Base-by-base conservation (phyloP, 1,140 invertebrate genomes). In the Coptotermes formosanus region DNA sequence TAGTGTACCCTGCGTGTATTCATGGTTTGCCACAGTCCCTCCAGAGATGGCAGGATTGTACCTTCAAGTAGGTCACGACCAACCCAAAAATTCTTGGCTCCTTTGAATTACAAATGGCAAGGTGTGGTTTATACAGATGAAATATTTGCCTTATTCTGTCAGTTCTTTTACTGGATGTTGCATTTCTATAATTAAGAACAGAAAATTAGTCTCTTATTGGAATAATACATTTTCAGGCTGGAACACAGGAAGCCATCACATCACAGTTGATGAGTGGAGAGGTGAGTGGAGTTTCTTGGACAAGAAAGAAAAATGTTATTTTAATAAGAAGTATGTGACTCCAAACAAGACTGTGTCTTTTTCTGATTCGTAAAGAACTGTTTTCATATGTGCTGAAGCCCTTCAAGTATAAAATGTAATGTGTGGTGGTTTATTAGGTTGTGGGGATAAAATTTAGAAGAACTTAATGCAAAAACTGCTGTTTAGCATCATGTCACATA, bases 261-360 rank as follows among this genome's bases (percentile, higher is more conserved):
- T 94, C 45, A 88, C 90, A 83, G 89, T 93, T 6, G 92, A 92
- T 82, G 90, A 92, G 87, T 93, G 91, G 90, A 64, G 85, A 85
- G 84, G 52, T 21, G 86, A 64, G 83, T 87, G 69, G 81, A 88
- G 64, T 83, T 19, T 59, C n/a, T 84, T 52, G 6, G 30, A 25
- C 19, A 52, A 32, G 43, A 55, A 45, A n/a, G 48, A 48, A n/a
- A 19, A 9, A 83, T 83, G 23, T 83, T 4, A 45, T 82, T 38
- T 55, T 8, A 32, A 82, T 19, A 3, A 83, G 45, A 23, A 32
- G 44, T 25, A 44, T 2, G 1, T 55, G 23, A 83, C 16, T 83
- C 6, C 43, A 43, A 12, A 45, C 43, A 23, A 83, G 44, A 83
- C 25, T 9, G 38, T 82, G 19, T 82, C 55, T 30, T 30, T 2